Evolutionary conservation across 2,888 invertebrate genomes (phyloP).

Genomic region (Teleogryllus oceanicus): DNA sequence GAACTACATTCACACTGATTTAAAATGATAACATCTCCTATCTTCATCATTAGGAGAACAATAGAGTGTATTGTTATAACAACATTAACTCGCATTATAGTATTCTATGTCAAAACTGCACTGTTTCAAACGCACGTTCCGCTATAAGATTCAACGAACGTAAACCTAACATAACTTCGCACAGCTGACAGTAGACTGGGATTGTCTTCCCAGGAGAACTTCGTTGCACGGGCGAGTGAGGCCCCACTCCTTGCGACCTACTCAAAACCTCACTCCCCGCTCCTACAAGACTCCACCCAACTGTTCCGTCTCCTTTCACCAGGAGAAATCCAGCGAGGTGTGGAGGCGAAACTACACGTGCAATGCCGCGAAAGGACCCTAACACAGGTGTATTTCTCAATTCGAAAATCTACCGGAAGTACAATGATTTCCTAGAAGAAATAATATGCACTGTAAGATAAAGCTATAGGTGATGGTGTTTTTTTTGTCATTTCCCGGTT

Average conservation of each 20-base stretch:
- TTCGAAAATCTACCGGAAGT: no score
- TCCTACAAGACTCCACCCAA: background rate
- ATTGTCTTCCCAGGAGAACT: background rate
- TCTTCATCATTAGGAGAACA: background rate
- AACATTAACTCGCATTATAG: background rate
- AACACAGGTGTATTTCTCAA: no score
- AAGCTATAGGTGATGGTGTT: no score
- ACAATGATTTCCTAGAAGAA: no score
- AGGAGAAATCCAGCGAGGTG: background rate
- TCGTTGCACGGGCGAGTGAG: background rate
- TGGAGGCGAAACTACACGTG: no score
- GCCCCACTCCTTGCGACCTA: constrained; percentile 18
- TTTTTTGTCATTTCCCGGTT: no score
- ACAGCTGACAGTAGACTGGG: background rate
- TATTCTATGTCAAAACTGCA: no score
- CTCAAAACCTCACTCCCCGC: background rate
- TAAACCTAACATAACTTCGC: background rate
- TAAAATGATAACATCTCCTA: background rate
- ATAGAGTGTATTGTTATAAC: background rate
- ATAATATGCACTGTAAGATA: no score
- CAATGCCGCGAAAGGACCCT: no score
- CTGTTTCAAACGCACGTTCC: no score
- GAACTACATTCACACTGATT: background rate
- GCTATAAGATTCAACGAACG: no score
- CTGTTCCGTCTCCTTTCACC: background rate